Evolutionary conservation across 2,797 vertebrate genomes (phyloP), one percentile per base, ranked within the genome.

Genomic region (Phylloscopus collybita): DNA sequence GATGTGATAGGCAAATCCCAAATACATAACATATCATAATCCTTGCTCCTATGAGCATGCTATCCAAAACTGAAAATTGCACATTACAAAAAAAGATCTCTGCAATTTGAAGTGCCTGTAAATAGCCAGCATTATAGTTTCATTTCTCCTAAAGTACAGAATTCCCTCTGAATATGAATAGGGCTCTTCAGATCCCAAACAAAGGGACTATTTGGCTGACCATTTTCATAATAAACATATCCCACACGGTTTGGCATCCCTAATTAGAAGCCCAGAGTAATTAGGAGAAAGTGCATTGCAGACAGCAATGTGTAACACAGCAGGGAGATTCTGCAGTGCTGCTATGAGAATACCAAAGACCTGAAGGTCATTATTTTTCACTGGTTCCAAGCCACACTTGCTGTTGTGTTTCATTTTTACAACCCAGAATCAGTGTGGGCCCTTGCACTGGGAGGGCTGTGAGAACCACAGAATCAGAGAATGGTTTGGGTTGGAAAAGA

Each of bases 191-290:
- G 83, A 92, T 56, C 80, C 73, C 34, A 88, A 92, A 88, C 87
- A 96, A 96, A 95, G 85, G 59, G 79, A 61, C 57, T 88, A 40
- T 74, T 80, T 88, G 92, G 62, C 65, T 72, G 65, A 72, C 92
- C 82, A 91, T 66, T 75, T 94, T 80, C 80, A n/a, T 92, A 92
- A 96, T 93, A 95, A 95, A 94, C 83, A 90, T 92, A 91, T 92
- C 91, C 91, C 82, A 92, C 82, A 73, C 9, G 16, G 90, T 86
- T 93, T 93, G 95, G 87, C 89, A 93, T 92, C 80, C 56, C 90
- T 92, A 93, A 94, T 89, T 92, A 93, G 80, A 92, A 93, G 56
- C 76, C 80, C 82, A 57, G 51, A 81, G 93, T 84, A 94, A 95
- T 95, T 88, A 95, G 71, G 80, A 90, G 85, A 90, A 88, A 93